phyloP scores from a whole-genome alignment of 2,888 invertebrate species.

The Kuschelorhynchus macadamiae region DNA sequence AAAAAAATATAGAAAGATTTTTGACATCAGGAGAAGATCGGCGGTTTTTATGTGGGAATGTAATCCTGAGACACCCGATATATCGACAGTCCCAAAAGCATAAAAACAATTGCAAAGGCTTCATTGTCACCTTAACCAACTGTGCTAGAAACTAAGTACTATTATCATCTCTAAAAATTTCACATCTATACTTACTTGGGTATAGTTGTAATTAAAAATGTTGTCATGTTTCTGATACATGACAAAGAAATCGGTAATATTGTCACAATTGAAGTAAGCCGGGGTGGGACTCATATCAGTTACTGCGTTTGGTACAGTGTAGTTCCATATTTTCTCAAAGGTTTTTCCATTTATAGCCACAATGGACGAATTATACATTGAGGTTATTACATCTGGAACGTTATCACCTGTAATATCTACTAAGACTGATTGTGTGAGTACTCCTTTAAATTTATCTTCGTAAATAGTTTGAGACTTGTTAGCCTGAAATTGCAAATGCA shows the following conservation, averaged over 20 bases:
- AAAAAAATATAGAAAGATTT: no score
- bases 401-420: constrained; percentile 81
- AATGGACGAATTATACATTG: constrained; percentile 80
- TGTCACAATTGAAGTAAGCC: constrained; percentile 84
- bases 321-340: constrained; percentile 81
- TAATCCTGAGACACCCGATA: no score
- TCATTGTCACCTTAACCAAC: no score
- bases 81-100: no score
- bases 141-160: no score
- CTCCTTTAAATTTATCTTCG: constrained; percentile 75
- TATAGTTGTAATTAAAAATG: constrained; percentile 71
- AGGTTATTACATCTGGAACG: constrained; percentile 79
- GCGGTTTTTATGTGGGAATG: no score
- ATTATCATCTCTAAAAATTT: no score
- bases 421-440: constrained; percentile 77
- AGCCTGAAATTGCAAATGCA: no score
- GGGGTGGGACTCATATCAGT: constrained; percentile 83
- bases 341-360: constrained; percentile 80
- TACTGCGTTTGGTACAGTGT: constrained; percentile 74
- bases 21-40: no score
- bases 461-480: constrained; percentile 66
- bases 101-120: no score
- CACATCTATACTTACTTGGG: constrained; percentile 70
- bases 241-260: constrained; percentile 83
- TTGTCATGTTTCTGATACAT: constrained; percentile 71